Evolutionary conservation across 2,797 vertebrate genomes (phyloP).

Genomic region (Enteromius unitaeniatus): DNA sequence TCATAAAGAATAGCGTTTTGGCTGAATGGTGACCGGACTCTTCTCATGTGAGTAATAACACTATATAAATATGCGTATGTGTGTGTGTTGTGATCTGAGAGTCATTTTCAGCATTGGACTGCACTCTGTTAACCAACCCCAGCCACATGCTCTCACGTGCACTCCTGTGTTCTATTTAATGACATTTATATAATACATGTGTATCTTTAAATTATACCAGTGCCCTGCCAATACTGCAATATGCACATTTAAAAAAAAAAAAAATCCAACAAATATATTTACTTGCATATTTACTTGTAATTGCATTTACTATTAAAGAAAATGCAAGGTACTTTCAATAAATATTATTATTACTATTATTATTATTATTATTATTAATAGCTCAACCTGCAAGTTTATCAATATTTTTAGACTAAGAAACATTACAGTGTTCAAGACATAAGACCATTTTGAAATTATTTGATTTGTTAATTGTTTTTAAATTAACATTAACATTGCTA

Average conservation of each 20-base stretch:
- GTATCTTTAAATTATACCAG: background rate
- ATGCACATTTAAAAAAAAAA: background rate
- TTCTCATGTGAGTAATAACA: slow-evolving; percentile 47
- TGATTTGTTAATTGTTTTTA: too few species aligned
- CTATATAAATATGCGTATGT: background rate
- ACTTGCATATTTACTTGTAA: background rate
- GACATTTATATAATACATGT: background rate
- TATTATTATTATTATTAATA: background rate
- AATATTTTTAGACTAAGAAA: background rate
- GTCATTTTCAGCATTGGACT: background rate
- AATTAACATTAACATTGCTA: too few species aligned
- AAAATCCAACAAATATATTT: background rate
- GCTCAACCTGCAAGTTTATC: background rate
- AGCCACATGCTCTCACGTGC: background rate
- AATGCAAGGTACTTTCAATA: background rate
- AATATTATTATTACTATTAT: too few species aligned
- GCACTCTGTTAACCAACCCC: background rate
- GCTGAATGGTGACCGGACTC: slow-evolving; percentile 13
- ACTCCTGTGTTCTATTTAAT: background rate
- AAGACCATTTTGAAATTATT: background rate
- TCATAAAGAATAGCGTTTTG: slow-evolving; percentile 46
- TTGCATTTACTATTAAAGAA: background rate
- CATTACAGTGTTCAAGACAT: background rate
- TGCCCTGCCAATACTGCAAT: background rate
- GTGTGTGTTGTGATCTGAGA: background rate